These are phyloP conservation scores for Chloroclysta siterata DNA, from an alignment of 2,888 invertebrate species.

Conservation along the genomic window DNA sequence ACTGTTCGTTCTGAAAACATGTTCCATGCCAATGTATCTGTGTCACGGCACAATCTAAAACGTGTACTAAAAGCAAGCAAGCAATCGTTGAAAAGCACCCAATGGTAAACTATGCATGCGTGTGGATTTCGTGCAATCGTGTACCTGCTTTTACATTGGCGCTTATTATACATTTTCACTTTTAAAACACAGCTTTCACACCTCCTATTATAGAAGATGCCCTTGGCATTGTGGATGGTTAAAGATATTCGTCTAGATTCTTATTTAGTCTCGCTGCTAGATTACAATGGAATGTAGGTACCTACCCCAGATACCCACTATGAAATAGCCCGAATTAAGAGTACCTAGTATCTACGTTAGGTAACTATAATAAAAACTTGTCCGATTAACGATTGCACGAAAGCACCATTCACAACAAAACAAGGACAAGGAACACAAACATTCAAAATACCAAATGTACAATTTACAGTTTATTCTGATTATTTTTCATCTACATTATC, in stretches of 20 bases:
- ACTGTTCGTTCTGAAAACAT: conserved; percentile 80
- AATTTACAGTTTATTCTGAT: conserved; percentile 49
- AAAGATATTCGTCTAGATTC: background rate
- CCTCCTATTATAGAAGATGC: background rate
- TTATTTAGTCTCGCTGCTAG: background rate
- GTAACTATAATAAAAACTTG: background rate
- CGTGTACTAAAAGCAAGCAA: conserved; percentile 57
- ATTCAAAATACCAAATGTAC: conserved; percentile 47
- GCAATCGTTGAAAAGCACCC: conserved; percentile 38
- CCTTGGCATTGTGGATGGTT: background rate
- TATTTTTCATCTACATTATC: conserved; percentile 25
- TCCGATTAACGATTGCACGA: conserved; percentile 11
- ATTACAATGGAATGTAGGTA: background rate
- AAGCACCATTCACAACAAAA: conserved; percentile 18
- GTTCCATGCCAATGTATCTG: conserved; percentile 17
- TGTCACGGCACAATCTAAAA: conserved; percentile 32
- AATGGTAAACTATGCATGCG: conserved; percentile 23
- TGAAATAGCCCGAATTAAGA: background rate
- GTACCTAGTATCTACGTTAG: too few species aligned
- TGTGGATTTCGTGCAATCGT: conserved; percentile 34
- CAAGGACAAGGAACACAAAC: conserved; percentile 42
- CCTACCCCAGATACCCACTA: background rate
- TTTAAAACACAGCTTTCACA: background rate
- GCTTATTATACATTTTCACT: background rate
- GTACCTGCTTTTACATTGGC: background rate